Evolutionary conservation across 2,113 vertebrate species (phyloP).

Genomic region (Toxostoma redivivum): DNA sequence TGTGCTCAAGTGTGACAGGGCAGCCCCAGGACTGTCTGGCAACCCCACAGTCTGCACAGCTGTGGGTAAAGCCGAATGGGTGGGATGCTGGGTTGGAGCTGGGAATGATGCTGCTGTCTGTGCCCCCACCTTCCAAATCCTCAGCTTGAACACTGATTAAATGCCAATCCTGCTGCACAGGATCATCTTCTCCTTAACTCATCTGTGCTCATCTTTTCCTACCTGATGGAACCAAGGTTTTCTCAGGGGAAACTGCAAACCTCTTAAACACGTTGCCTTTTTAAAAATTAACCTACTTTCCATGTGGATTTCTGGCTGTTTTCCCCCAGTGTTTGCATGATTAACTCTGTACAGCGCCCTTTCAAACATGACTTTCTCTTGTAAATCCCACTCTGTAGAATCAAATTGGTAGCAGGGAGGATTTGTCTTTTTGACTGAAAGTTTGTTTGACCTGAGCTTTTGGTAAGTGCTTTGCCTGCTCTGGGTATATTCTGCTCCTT

Average conservation of each 20-base stretch:
- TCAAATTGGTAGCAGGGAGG: background rate
- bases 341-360: slow-evolving; percentile 36
- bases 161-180: background rate
- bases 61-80: rapidly evolving
- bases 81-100: background rate
- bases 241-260: slow-evolving; percentile 16
- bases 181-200: background rate
- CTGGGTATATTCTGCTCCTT: background rate
- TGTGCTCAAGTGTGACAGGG: background rate
- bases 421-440: slow-evolving; percentile 59
- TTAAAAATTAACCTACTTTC: slow-evolving; percentile 63
- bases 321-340: slow-evolving; percentile 49
- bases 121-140: background rate
- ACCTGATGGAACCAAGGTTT: background rate
- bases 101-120: background rate
- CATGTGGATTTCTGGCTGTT: slow-evolving; percentile 33
- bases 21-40: background rate
- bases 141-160: background rate
- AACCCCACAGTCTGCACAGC: background rate
- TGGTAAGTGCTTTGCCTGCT: slow-evolving; percentile 15
- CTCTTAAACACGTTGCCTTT: slow-evolving; percentile 39
- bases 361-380: slow-evolving; percentile 27
- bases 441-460: slow-evolving; percentile 45
- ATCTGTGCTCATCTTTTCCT: background rate
- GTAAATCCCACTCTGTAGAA: slow-evolving; percentile 49